These are phyloP conservation scores for Portunus trituberculatus DNA, from an alignment of 1,140 invertebrate species.

Conservation along the genomic window DNA sequence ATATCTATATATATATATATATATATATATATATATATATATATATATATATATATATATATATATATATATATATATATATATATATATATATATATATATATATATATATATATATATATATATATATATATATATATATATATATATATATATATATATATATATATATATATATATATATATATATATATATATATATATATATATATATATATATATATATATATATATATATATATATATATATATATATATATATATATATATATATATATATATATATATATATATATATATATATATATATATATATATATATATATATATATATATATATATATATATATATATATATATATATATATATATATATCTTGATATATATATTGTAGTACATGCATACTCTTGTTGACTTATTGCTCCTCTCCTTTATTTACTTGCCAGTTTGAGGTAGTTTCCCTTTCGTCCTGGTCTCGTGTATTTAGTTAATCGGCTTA, in stretches of 20 bases:
- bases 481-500: too few relatives aligned
- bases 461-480: too few relatives aligned
- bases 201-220: constrained; percentile 40
- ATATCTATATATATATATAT: too few relatives aligned
- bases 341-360: constrained; percentile 63
- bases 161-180: neutral
- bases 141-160: too few relatives aligned
- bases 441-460: too few relatives aligned
- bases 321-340: constrained; percentile 42
- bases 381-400: too few relatives aligned
- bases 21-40: constrained; percentile 32
- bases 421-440: neutral
- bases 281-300: constrained; percentile 37
- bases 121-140: constrained; percentile 30
- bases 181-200: constrained; percentile 34
- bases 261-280: constrained; percentile 59
- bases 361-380: too few relatives aligned
- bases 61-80: constrained; percentile 59
- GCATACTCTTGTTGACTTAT: neutral
- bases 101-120: constrained; percentile 26
- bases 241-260: constrained; percentile 59
- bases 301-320: constrained; percentile 53
- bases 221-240: constrained; percentile 38
- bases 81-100: constrained; percentile 57
- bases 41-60: constrained; percentile 28